Conservation (phyloP, 2,113 vertebrate genomes). For the Haplotaxodon microlepis region DNA sequence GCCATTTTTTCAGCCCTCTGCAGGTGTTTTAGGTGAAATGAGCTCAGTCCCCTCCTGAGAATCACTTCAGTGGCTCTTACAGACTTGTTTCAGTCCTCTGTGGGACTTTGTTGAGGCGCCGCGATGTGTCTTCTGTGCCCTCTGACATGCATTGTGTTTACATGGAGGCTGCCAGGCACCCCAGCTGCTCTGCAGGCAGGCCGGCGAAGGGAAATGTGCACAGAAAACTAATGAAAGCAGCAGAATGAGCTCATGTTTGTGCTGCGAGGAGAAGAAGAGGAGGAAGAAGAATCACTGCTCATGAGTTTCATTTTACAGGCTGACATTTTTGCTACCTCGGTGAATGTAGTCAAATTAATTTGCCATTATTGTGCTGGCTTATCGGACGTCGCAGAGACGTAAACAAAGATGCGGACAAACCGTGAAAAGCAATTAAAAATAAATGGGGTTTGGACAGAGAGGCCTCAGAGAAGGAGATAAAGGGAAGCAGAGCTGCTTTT, state of each 20-base stretch:
- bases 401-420: slow-evolving; percentile 56
- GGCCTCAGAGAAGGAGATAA: slow-evolving; percentile 35
- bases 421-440: slow-evolving; percentile 59
- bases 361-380: slow-evolving; percentile 44
- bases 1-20: neutral
- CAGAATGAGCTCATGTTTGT: neutral
- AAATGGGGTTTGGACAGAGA: slow-evolving; percentile 36
- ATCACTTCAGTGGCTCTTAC: neutral
- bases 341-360: slow-evolving; percentile 56
- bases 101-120: neutral
- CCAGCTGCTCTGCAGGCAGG: slow-evolving; percentile 8
- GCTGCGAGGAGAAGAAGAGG: neutral
- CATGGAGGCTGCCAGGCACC: neutral
- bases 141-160: slow-evolving; percentile 24
- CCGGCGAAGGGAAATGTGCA: neutral
- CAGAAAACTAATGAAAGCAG: neutral
- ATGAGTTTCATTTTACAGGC: neutral
- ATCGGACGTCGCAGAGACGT: slow-evolving; percentile 40
- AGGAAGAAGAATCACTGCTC: neutral
- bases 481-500: neutral
- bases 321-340: slow-evolving; percentile 22
- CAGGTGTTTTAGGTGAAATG: neutral
- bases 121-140: neutral
- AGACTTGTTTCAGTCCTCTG: neutral
- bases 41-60: neutral